Percentiles rank a stretch among this genome's conserved stretches.
Evolutionary conservation across 2,888 invertebrate species (phyloP).

Genomic region (Cerastis leucographa): DNA sequence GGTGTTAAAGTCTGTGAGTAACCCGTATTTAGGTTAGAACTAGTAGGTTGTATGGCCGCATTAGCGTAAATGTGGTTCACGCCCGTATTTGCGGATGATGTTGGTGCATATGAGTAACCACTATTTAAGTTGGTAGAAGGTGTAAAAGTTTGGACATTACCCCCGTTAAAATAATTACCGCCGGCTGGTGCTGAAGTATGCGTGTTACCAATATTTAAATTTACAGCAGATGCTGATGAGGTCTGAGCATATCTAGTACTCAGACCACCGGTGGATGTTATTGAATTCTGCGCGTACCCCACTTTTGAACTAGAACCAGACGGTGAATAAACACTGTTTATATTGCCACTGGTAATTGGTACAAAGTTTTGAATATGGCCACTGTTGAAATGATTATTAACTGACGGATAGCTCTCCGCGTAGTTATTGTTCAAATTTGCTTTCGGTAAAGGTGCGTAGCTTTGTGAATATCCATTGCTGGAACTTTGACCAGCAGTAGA

Average conservation of each 20-base stretch:
- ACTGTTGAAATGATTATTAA: slow-evolving; percentile 11
- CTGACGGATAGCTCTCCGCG: slow-evolving; percentile 9
- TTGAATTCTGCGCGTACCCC: slow-evolving; percentile 16
- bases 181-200: slow-evolving; percentile 1
- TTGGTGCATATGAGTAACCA: slow-evolving; percentile 24
- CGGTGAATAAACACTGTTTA: slow-evolving; percentile 21
- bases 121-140: slow-evolving; percentile 20
- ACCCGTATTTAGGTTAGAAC: slow-evolving; percentile 8
- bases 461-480: slow-evolving; percentile 34
- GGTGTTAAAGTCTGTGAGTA: slow-evolving; percentile 22
- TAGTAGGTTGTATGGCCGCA: not conserved
- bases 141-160: slow-evolving; percentile 9
- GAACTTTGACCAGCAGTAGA: not conserved
- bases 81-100: not conserved
- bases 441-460: not conserved
- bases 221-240: not conserved
- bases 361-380: slow-evolving; percentile 10
- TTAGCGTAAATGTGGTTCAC: slow-evolving; percentile 2
- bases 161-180: slow-evolving; percentile 23
- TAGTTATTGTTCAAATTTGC: slow-evolving; percentile 35
- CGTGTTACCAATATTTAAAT: slow-evolving; percentile 25
- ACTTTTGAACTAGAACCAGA: slow-evolving; percentile 20
- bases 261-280: not conserved
- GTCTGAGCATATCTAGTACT: slow-evolving; percentile 24
- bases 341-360: slow-evolving; percentile 19